Evolutionary conservation across 2,113 vertebrate genomes (phyloP), one percentile per base, ranked within the genome.

Genomic region (Lycocorax pyrrhopterus): DNA sequence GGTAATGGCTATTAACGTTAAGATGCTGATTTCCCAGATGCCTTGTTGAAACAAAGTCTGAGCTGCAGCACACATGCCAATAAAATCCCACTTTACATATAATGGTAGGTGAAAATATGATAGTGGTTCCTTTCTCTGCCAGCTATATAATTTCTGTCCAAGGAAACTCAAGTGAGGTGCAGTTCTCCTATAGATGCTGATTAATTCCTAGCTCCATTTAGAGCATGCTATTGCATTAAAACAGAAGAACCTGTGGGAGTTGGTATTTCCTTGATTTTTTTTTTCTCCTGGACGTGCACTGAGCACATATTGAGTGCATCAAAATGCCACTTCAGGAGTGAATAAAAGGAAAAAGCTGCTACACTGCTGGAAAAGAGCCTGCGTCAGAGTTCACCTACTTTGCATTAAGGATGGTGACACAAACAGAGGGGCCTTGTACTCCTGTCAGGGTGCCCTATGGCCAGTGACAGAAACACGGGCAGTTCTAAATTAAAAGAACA

Each of bases 401-500:
- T 89, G 53, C 88, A 73, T 94, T 80, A 64, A 66, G 73, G 64
- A 46, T n/a, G 66, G 93, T 93, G 86, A 92, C 95, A 96, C 47
- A 82, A 89, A 97, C 93, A 97, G 92, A 95, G 52, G 16, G 49
- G 44, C 51, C 85, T 94, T 97, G 86, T 96, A 16, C 1, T 56
- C 73, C 67, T 92, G 88, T 89, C 92, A 94, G 2, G 17, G 52
- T 90, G 52, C 80, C 83, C 88, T 78, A 5, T 33, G 83, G 72
- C 64, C 79, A 72, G 76, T 1, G 86, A 94, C 88, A 93, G 86
- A 72, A 92, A 93, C 76, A 75, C 0, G 2, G 79, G 76, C 88
- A 84, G 89, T 5, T 69, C 83, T 82, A 78, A 90, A 96, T 94
- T 84, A 90, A 93, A 94, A 94, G 92, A 81, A 63, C 52, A 75